phyloP scores from a whole-genome alignment of 2,888 invertebrate genomes.

The Dicyrtomina minuta region DNA sequence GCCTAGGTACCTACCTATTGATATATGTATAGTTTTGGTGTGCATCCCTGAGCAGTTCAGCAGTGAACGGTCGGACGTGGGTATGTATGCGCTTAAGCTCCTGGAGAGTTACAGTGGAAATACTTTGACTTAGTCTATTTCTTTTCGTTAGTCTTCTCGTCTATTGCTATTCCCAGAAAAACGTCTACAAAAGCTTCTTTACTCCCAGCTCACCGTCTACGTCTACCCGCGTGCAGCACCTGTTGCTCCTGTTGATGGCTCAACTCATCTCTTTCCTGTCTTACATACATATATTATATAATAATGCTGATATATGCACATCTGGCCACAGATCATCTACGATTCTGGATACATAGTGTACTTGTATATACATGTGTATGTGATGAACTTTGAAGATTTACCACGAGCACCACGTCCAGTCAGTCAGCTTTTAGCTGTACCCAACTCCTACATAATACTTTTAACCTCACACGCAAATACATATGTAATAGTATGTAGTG shows the following conservation, averaged over 20 bases:
- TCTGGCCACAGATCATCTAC: slow-evolving; percentile 5
- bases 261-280: slow-evolving; percentile 25
- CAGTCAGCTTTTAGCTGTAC: too few relatives aligned
- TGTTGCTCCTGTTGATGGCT: slow-evolving; percentile 37
- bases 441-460: too few relatives aligned
- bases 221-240: slow-evolving; percentile 31
- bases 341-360: not conserved
- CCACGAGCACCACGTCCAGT: too few relatives aligned
- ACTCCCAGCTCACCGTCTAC: not conserved
- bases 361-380: not conserved
- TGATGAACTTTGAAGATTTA: not conserved
- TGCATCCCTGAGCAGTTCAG: too few relatives aligned
- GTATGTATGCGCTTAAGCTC: too few relatives aligned
- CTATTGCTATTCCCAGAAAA: slow-evolving; percentile 10
- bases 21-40: too few relatives aligned
- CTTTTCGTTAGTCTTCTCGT: not conserved
- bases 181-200: slow-evolving; percentile 16
- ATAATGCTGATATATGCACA: not conserved
- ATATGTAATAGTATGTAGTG: too few relatives aligned
- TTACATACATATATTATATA: not conserved
- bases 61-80: too few relatives aligned
- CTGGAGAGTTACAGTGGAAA: slow-evolving; percentile 1
- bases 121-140: slow-evolving; percentile 30
- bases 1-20: too few relatives aligned
- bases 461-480: too few relatives aligned